A percentile compares a stretch with the other conserved stretches of the same genome.
phyloP scores from a whole-genome alignment of 2,113 vertebrate species.

The Cygnus buccinator region DNA sequence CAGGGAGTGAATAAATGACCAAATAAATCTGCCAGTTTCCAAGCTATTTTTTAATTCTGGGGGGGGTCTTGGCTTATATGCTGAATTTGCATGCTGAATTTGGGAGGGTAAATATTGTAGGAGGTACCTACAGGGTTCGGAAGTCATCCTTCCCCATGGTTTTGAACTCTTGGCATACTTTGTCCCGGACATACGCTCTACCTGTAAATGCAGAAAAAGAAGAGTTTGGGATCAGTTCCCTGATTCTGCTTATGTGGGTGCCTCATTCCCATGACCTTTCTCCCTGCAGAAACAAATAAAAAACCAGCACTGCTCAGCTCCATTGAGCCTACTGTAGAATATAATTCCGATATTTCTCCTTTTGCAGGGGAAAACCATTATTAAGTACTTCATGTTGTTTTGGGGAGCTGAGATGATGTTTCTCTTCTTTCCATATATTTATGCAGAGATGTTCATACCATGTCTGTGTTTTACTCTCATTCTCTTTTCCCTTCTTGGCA shows the following conservation, averaged over 20 bases:
- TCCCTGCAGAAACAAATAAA: neutral
- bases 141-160: conserved; percentile 76
- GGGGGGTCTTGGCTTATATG: neutral
- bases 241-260: neutral
- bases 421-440: too few species aligned
- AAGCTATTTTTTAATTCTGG: neutral
- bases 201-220: conserved; percentile 62
- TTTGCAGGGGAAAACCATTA: neutral
- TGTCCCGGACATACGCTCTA: conserved; percentile 74
- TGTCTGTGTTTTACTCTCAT: neutral
- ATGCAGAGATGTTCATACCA: neutral
- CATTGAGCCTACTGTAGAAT: neutral
- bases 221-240: neutral
- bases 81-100: too few species aligned
- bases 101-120: neutral
- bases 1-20: neutral
- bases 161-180: conserved; percentile 76
- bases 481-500: neutral
- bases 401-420: neutral
- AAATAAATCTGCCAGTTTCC: neutral
- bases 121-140: conserved; percentile 74
- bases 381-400: neutral
- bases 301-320: neutral
- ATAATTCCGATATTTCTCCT: fast-evolving
- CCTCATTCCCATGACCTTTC: neutral